Evolutionary conservation across 2,888 invertebrate genomes (phyloP), one percentile per base, ranked within the genome.

Genomic region (Drepanosiphum platanoidis): DNA sequence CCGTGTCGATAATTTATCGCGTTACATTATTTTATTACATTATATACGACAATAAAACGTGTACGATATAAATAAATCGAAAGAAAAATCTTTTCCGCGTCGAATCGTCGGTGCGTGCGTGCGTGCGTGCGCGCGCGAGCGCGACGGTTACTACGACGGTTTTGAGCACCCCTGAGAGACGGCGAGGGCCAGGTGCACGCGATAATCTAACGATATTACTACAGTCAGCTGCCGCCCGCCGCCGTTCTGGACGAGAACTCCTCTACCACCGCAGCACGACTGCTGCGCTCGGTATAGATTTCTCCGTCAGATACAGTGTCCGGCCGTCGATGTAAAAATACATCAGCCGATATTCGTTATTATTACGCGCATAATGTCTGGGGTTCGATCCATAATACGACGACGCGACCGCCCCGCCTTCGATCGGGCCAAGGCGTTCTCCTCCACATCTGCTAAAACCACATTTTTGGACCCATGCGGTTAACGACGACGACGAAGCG

Each of bases 381-480:
- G 52, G n/a, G 1, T n/a, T 79, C 79, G n/a, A 68, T 39, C 34
- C 36, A 42, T 52, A 52, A 52, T 52, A 61, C 27, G 34, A 77
- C 30, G 15, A 39, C 39, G 58, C 22, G 61, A 39, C 30, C 15
- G 68, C 22, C 46, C 34, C 9, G n/a, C 34, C n/a, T n/a, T n/a
- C 30, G 27, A 61, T 61, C n/a, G 61, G 22, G 42, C 8, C 32
- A 30, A 13, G 79, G 32, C 34, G 46, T 42, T 27, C 15, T 70
- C 68, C 80, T 27, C 15, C 52, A 46, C 80, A 52, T 81, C 75
- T 68, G 84, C 77, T 32, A 58, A 77, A 84, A 84, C 84, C 84
- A n/a, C 84, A 84, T 84, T 77, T 84, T 84, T 84, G 84, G 68
- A 84, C 84, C 84, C 84, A 84, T 84, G 84, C 39, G 84, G 84